Conservation (phyloP, 2,113 vertebrate species). For the Rissa tridactyla region DNA sequence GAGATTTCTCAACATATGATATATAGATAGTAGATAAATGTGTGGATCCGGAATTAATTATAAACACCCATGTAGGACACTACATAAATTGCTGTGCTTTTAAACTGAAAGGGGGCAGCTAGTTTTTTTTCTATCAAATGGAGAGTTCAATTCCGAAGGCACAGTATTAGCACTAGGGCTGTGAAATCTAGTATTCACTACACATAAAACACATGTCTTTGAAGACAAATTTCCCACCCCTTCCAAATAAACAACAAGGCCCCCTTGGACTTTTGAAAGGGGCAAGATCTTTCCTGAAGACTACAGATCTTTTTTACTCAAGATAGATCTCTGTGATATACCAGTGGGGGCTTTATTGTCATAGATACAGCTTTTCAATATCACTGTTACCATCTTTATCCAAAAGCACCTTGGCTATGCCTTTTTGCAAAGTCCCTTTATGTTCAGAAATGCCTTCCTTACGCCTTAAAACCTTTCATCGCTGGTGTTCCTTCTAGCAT, state of each 20-base stretch:
- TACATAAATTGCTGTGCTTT: not conserved
- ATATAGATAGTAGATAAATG: not conserved
- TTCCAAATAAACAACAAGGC: not conserved
- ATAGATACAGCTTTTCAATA: not conserved
- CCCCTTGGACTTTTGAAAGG: not conserved
- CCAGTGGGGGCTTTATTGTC: not conserved
- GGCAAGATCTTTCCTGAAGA: not conserved
- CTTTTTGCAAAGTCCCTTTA: not conserved
- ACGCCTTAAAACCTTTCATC: not conserved
- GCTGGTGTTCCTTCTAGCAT: not conserved
- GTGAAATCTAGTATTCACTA: not conserved
- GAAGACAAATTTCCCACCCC: not conserved
- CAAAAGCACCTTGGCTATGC: not conserved
- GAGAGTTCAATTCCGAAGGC: not conserved
- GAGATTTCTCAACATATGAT: not conserved
- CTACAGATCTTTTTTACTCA: not conserved
- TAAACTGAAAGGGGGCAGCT: not conserved
- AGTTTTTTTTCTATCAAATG: not conserved
- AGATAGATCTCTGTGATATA: not conserved
- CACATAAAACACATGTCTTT: not conserved
- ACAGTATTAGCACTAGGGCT: not conserved
- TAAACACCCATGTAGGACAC: not conserved
- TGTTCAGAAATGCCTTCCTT: not conserved
- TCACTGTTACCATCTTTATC: not conserved
- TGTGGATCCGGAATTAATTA: not conserved